Base-by-base conservation (phyloP, 1,140 invertebrate species). In the Papilio polyxenes region DNA sequence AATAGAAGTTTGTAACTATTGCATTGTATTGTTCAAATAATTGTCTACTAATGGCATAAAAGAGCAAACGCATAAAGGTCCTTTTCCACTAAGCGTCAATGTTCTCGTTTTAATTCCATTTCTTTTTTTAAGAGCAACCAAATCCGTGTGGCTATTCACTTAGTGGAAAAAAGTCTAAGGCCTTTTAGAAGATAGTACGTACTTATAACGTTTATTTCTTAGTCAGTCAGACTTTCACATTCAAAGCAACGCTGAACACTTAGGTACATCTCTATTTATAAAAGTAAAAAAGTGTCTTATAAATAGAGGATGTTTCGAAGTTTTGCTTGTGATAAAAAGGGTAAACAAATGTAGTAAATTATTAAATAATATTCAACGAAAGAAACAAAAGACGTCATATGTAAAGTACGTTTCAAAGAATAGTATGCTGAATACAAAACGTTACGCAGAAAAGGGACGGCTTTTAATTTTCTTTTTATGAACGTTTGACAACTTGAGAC, bases 1-100 rank as follows among this genome's bases (percentile, higher is more conserved):
- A 76, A 76, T 76, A 76, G 75, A 49, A 76, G 75, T 51, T 76
- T 53, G 23, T 76, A 53, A 31, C 49, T 76, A 10, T 75, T 74
- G n/a, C 48, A 48, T 76, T 31, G 10, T 53, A 20, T 76, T 76
- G 75, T 76, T 76, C 48, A 53, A 76, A 37, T 76, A 76, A 76
- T 76, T 76, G 62, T 65, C n/a, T 37, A 15, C 65, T 72, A 72
- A 72, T 72, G 31, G 31, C 9, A 37, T 72, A 72, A 72, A 72
- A 72, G 23, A 72, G 65, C 4, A 59, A 59, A 59, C n/a, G 17
- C n/a, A 59, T 17, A 17, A 53, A 6, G 3, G 0, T 8, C 56
- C 7, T 59, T 59, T 59, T 59, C 56, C 8, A 59, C 56, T 59
- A n/a, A 59, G 6, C 56, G 8, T 53, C 2, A 2, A 44, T 44